Conservation (phyloP, 1,140 invertebrate genomes). For the Babylonia areolata region DNA sequence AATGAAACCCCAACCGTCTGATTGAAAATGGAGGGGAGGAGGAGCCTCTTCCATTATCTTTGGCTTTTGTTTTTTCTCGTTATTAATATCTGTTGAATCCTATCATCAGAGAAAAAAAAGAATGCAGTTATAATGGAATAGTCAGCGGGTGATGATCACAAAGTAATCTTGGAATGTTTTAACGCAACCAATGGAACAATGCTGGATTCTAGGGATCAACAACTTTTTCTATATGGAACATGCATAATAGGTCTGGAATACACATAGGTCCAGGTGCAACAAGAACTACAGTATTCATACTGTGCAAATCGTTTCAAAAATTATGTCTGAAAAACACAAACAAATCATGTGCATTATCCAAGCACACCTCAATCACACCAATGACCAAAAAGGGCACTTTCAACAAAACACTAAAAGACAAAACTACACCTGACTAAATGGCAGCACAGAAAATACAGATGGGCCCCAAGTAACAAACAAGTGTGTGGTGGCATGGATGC, state of each 20-base stretch:
- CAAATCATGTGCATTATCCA: neutral
- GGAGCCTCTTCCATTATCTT: neutral
- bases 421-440: neutral
- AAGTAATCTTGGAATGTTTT: conserved; percentile 3
- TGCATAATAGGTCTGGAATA: neutral
- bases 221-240: neutral
- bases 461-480: neutral
- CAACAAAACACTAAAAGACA: neutral
- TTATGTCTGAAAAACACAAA: neutral
- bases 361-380: neutral
- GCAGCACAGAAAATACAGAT: neutral
- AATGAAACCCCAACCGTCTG: too few species aligned
- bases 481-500: neutral
- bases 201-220: neutral
- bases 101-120: neutral
- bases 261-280: neutral
- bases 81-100: neutral
- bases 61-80: neutral
- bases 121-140: neutral
- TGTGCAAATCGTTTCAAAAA: neutral
- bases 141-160: neutral
- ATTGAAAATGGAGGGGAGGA: neutral
- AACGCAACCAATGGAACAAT: neutral
- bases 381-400: neutral
- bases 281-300: neutral